Conservation (phyloP, 2,113 vertebrate genomes). For the Bungarus multicinctus region DNA sequence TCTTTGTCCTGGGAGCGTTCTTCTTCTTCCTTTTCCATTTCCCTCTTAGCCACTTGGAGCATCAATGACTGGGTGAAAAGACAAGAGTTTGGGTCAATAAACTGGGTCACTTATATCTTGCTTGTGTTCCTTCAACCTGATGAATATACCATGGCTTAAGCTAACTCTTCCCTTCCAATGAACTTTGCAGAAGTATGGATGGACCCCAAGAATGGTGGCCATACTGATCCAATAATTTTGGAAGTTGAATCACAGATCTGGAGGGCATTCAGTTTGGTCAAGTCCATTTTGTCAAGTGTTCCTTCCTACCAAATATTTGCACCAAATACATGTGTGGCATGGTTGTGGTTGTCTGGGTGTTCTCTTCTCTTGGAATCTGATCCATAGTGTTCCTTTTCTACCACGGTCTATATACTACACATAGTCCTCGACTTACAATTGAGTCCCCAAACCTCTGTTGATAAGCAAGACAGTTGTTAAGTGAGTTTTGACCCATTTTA, state of each 20-base stretch:
- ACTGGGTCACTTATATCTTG: no score
- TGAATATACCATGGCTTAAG: neutral
- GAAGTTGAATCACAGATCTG: neutral
- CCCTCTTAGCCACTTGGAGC: conserved; percentile 62
- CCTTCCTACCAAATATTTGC: neutral
- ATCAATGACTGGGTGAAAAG: neutral
- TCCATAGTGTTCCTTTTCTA: neutral
- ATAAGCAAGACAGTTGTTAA: neutral
- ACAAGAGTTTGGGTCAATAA: neutral
- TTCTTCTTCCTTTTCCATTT: conserved; percentile 44
- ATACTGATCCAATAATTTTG: neutral
- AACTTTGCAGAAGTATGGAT: neutral
- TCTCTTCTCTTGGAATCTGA: neutral
- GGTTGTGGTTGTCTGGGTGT: neutral
- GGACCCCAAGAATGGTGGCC: neutral
- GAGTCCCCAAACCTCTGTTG: neutral
- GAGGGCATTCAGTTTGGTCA: neutral
- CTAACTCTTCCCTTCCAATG: neutral
- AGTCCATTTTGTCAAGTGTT: neutral
- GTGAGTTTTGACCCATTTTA: neutral
- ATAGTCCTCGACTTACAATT: neutral
- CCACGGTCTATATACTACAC: neutral
- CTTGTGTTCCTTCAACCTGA: neutral
- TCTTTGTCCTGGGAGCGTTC: conserved; percentile 65
- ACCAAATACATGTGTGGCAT: no score